phyloP scores from a whole-genome alignment of 1,140 invertebrate genomes.

The Macrobrachium rosenbergii region DNA sequence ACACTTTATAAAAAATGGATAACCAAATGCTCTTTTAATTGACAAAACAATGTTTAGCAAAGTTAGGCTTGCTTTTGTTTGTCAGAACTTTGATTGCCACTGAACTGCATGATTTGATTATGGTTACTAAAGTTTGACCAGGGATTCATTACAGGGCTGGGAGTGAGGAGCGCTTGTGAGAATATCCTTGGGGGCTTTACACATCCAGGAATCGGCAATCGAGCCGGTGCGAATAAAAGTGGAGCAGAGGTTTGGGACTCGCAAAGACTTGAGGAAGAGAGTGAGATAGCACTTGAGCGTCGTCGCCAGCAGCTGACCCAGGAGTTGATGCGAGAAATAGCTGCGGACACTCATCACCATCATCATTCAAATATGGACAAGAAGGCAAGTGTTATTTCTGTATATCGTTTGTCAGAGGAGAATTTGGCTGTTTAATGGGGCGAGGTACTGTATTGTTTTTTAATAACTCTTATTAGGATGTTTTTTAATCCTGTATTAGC shows the following conservation, averaged over 20 bases:
- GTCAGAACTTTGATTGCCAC: too few relatives aligned
- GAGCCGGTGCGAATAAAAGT: not conserved
- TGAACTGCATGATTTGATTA: too few relatives aligned
- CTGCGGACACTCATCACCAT: conserved; percentile 49
- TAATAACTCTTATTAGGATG: not conserved
- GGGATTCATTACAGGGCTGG: conserved; percentile 5
- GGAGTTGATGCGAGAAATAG: conserved; percentile 54
- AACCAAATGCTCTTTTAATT: too few relatives aligned
- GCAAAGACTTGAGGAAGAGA: conserved; percentile 35
- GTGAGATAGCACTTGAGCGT: conserved; percentile 43
- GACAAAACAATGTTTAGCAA: too few relatives aligned
- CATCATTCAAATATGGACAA: conserved; percentile 30
- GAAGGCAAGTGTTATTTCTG: conserved; percentile 13
- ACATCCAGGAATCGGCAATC: not conserved
- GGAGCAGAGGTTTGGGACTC: conserved; percentile 42
- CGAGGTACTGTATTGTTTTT: not conserved
- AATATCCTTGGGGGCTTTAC: not conserved
- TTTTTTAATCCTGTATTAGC: too few relatives aligned
- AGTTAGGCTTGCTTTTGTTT: too few relatives aligned
- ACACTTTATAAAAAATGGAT: too few relatives aligned
- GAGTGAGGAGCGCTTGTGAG: not conserved
- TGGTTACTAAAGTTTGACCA: too few relatives aligned
- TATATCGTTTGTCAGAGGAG: not conserved
- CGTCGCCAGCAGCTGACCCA: conserved; percentile 46
- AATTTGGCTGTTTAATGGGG: not conserved